These are phyloP conservation scores for Gracilinanus agilis DNA, from an alignment of 2,113 vertebrate genomes.

Conservation along the genomic window DNA sequence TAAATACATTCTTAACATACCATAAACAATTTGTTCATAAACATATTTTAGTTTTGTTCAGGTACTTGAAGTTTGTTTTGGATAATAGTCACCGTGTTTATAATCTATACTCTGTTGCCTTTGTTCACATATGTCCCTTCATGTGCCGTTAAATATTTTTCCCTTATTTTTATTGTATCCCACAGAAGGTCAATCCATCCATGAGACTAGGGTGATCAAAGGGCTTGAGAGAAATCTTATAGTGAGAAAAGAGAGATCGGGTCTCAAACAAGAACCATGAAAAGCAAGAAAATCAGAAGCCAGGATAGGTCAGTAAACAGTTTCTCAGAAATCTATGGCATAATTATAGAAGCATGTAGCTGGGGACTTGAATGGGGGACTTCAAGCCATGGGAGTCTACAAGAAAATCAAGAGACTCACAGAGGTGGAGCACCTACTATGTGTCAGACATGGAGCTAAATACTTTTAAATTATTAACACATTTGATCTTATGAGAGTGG, in stretches of 20 bases:
- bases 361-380: not conserved
- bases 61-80: not conserved
- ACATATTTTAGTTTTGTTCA: not conserved
- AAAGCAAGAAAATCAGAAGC: not conserved
- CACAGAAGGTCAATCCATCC: not conserved
- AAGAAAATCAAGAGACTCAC: not conserved
- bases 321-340: not conserved
- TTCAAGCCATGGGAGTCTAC: not conserved
- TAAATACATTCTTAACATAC: too few species aligned
- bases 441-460: not conserved
- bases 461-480: not conserved
- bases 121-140: not conserved
- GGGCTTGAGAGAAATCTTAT: not conserved
- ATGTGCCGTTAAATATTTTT: not conserved
- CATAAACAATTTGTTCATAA: not conserved
- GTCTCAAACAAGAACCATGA: not conserved
- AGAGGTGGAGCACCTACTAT: not conserved
- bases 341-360: not conserved
- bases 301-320: not conserved
- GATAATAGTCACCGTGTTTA: not conserved
- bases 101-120: not conserved
- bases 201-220: not conserved
- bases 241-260: not conserved
- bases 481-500: not conserved
- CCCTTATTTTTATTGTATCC: not conserved